These are phyloP conservation scores for Papilio demoleus DNA, from an alignment of 2,888 invertebrate species.

Conservation along the genomic window DNA sequence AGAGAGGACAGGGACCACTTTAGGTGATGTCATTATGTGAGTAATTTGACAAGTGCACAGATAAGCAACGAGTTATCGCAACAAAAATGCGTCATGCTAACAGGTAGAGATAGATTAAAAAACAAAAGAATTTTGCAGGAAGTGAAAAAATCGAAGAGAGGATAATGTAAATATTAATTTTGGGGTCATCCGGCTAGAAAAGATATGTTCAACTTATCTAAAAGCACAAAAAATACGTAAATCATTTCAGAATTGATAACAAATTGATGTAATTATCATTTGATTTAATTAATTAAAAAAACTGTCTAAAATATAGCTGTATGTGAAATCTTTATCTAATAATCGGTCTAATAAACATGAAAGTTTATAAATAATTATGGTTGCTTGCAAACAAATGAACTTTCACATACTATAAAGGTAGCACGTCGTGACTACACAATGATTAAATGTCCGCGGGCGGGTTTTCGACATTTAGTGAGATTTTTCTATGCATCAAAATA, in stretches of 20 bases:
- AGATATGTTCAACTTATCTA: conserved; percentile 1
- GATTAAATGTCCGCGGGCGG: neutral
- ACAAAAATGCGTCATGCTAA: conserved; percentile 57
- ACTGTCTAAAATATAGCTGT: too few species aligned
- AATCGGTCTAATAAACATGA: neutral
- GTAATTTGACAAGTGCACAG: conserved; percentile 60
- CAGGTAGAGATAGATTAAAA: conserved; percentile 59
- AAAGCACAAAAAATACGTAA: neutral
- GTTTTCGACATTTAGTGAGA: neutral
- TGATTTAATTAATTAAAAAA: too few species aligned
- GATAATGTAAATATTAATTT: conserved; percentile 26
- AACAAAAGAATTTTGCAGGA: conserved; percentile 45
- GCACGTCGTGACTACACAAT: conserved; percentile 1
- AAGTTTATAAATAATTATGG: neutral
- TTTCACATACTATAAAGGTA: conserved; percentile 8
- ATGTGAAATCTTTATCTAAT: too few species aligned
- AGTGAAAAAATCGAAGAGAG: conserved; percentile 30
- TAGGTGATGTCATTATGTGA: conserved; percentile 59
- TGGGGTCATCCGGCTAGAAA: conserved; percentile 39
- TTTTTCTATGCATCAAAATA: neutral
- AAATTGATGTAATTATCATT: too few species aligned
- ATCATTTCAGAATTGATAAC: too few species aligned
- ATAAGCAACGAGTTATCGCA: conserved; percentile 62
- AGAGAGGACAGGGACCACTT: conserved; percentile 43
- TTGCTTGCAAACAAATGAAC: neutral